Evolutionary conservation across 2,888 invertebrate genomes (phyloP).

Genomic region (Nemapogon koenigi): DNA sequence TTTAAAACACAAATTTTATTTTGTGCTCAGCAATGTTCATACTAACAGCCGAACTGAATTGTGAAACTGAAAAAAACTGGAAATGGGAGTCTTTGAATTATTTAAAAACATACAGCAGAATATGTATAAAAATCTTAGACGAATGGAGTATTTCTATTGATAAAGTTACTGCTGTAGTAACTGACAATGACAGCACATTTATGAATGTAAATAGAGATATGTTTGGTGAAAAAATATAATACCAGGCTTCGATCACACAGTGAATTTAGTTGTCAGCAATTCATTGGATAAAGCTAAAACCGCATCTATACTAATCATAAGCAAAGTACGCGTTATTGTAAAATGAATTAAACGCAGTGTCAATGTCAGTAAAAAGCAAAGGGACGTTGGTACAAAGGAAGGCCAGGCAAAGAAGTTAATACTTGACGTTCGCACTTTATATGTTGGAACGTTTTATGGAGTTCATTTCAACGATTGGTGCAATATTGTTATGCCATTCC

Average conservation of each 20-base stretch:
- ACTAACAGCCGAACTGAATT: too few relatives aligned
- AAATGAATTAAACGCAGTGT: constrained; percentile 1
- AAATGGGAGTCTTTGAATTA: constrained; percentile 16
- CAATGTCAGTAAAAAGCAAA: constrained; percentile 10
- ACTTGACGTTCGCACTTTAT: too few relatives aligned
- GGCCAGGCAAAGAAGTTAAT: constrained; percentile 11
- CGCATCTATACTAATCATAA: neutral
- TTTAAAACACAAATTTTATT: too few relatives aligned
- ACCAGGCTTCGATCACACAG: constrained; percentile 16
- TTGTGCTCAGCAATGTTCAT: too few relatives aligned
- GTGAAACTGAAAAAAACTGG: too few relatives aligned
- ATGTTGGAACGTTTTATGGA: constrained; percentile 12
- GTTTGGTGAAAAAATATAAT: constrained; percentile 16
- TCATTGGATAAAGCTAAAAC: constrained; percentile 2
- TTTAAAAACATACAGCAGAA: constrained; percentile 12
- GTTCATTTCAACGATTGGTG: constrained; percentile 11
- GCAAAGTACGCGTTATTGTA: constrained; percentile 2
- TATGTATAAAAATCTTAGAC: constrained; percentile 14
- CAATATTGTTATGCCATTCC: neutral
- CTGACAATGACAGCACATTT: constrained; percentile 17
- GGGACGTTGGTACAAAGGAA: constrained; percentile 7
- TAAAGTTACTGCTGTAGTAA: constrained; percentile 17
- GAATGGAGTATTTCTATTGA: constrained; percentile 16
- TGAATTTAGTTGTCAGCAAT: constrained; percentile 13
- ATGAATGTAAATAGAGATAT: constrained; percentile 15